Base-by-base conservation (phyloP, 1,140 invertebrate genomes). In the Drosophila neocordata region DNA sequence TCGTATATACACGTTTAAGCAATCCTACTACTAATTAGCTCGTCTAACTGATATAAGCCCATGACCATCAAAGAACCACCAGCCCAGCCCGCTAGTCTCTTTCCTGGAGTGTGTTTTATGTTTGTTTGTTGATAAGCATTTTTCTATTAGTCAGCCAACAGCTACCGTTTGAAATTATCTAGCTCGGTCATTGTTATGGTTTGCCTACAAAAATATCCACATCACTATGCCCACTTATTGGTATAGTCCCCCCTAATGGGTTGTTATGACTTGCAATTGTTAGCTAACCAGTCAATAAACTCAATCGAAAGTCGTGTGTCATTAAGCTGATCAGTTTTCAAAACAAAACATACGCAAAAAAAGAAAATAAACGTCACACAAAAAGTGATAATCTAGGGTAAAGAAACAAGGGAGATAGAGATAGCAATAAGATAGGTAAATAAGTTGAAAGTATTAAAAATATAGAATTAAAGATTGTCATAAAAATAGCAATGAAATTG, bases 161-260 rank as follows among this genome's bases (percentile, higher is more conserved):
- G 62, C 68, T 41, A 74, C 68, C 56, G 34, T 55, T 61, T 18
- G 4, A 53, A 55, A 3, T 65, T 44, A 55, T 60, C 61, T 37
- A 4, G 4, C 51, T 38, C 55, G 38, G 69, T 78, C 63, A 78
- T 78, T 78, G 62, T 67, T 77, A 52, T 69, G 72, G 74, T 78
- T 78, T 78, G 22, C 27, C 38, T 66, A 60, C n/a, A n/a, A n/a
- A n/a, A n/a, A n/a, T n/a, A 24, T 1, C 22, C 4, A 1, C 22
- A 1, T 24, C 22, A 24, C 22, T 24, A 13, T 35, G 48, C 34
- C 22, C 62, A 64, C 18, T 15, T 56, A 27, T 20, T 18, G 52
- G 59, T 24, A 22, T 27, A 41, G 22, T 41, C 60, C 12, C 20
- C 15, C 8, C 9, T 31, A 24, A 31, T 61, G 11, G n/a, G 35